Conservation (phyloP, 2,113 vertebrate species). For the Crotalus tigris region DNA sequence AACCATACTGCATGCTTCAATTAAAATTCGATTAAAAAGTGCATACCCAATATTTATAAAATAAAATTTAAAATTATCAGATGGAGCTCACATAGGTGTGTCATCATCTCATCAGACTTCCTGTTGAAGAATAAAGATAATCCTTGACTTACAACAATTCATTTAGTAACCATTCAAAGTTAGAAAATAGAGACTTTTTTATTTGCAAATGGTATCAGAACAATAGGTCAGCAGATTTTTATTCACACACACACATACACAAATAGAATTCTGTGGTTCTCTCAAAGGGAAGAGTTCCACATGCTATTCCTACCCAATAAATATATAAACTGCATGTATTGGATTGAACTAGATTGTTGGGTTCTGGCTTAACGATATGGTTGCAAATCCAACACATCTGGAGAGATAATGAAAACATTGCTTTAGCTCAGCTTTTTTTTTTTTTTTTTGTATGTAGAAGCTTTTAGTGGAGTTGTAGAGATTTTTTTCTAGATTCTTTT, state of each 20-base stretch:
- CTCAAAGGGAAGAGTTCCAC: not conserved
- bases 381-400: not conserved
- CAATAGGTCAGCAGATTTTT: not conserved
- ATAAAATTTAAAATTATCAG: too few species aligned
- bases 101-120: too few species aligned
- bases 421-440: not conserved
- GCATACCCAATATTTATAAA: too few species aligned
- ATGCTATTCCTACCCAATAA: not conserved
- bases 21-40: too few species aligned
- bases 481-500: not conserved
- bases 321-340: not conserved
- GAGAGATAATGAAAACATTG: not conserved
- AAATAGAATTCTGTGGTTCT: not conserved
- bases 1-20: too few species aligned
- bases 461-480: not conserved
- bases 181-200: not conserved
- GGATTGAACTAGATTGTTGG: not conserved
- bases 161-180: too few species aligned
- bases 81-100: too few species aligned
- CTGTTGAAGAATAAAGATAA: too few species aligned
- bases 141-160: too few species aligned
- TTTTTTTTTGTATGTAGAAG: not conserved
- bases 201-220: not conserved
- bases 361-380: not conserved
- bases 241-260: not conserved